A percentile compares a stretch with the other conserved stretches of the same genome.
Evolutionary conservation across 1,140 invertebrate genomes (phyloP).

Genomic region (Trichonephila clavipes): DNA sequence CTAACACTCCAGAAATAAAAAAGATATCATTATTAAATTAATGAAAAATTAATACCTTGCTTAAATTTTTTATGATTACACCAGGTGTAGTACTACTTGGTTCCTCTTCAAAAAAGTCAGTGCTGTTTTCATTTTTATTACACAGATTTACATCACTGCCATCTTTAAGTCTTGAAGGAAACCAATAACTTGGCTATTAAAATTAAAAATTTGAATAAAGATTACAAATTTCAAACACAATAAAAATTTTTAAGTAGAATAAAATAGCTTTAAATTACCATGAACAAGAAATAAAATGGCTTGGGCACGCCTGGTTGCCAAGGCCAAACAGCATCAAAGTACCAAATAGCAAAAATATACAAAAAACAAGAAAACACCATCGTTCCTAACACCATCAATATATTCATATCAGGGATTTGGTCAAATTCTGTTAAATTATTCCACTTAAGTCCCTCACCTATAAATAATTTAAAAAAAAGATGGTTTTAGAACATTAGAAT

Average conservation of each 20-base stretch:
- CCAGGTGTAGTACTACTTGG: slow-evolving; percentile 1
- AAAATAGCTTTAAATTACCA: slow-evolving; percentile 74
- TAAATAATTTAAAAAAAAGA: neutral
- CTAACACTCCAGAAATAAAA: no score
- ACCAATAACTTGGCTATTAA: slow-evolving; percentile 69
- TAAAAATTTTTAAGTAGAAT: neutral
- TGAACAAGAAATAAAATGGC: slow-evolving; percentile 82
- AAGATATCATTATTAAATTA: no score
- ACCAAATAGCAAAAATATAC: slow-evolving; percentile 78
- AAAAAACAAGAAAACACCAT: slow-evolving; percentile 77
- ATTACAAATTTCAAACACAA: neutral
- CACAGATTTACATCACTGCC: neutral
- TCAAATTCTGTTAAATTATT: slow-evolving; percentile 14
- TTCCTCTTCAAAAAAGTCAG: slow-evolving; percentile 70
- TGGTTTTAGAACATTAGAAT: neutral
- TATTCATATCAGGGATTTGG: slow-evolving; percentile 78
- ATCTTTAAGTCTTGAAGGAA: neutral
- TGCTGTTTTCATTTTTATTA: neutral
- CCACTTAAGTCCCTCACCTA: slow-evolving; percentile 49
- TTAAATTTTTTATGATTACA: slow-evolving; percentile 48
- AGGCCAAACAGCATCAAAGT: slow-evolving; percentile 79
- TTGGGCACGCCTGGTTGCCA: slow-evolving; percentile 81
- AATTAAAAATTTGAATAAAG: neutral
- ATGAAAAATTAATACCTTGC: slow-evolving; percentile 43
- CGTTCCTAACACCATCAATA: slow-evolving; percentile 58